Evolutionary conservation across 1,140 invertebrate genomes (phyloP).

Genomic region (Pseudomyrmex flavicornis): DNA sequence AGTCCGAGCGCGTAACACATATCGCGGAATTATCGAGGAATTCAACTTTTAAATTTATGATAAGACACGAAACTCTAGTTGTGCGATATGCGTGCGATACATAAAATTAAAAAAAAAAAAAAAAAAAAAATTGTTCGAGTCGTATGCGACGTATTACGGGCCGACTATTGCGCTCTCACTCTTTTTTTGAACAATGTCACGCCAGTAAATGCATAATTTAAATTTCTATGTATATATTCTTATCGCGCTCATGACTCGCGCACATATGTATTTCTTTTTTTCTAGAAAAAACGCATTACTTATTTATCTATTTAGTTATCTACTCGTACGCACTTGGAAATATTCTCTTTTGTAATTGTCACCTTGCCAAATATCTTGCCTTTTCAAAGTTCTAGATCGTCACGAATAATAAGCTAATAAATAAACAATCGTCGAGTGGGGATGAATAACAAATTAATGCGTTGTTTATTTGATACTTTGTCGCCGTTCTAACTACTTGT

Average conservation of each 20-base stretch:
- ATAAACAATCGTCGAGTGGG: not conserved
- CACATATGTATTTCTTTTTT: not conserved
- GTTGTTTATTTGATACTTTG: not conserved
- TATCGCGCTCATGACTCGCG: not conserved
- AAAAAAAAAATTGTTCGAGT: not conserved
- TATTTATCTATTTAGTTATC: not conserved
- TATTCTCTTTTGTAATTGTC: not conserved
- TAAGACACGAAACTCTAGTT: not conserved
- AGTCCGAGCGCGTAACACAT: no score
- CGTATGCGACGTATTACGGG: not conserved
- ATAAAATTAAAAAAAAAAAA: not conserved
- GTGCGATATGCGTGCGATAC: no score
- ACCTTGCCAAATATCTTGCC: not conserved
- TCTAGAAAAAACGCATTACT: not conserved
- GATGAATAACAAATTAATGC: not conserved
- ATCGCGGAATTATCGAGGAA: not conserved
- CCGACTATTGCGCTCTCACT: not conserved
- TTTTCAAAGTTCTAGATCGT: not conserved
- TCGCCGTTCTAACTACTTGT: not conserved
- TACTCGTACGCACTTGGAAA: not conserved
- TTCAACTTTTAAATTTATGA: not conserved
- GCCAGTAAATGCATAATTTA: not conserved
- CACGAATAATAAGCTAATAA: not conserved
- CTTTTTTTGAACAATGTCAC: not conserved
- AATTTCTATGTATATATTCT: constrained; percentile 6